These are phyloP conservation scores for Cynopterus sphinx DNA, from an alignment of 2,797 vertebrate species.

Conservation along the genomic window DNA sequence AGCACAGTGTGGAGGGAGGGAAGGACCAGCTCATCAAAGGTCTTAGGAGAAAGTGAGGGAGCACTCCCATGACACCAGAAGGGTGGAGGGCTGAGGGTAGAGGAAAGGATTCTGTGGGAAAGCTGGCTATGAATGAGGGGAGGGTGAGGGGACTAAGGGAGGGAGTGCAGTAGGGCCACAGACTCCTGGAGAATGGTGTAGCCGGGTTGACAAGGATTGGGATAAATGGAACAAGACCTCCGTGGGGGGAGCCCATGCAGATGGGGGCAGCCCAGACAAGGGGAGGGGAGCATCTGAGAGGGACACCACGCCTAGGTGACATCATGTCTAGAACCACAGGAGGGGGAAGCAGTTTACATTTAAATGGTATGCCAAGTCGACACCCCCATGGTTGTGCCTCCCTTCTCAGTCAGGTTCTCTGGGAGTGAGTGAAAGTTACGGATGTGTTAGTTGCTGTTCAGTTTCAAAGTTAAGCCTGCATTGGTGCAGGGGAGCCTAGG, in stretches of 20 bases:
- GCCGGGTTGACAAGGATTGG: not conserved
- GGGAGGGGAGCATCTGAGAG: not conserved
- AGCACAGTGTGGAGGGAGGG: not conserved
- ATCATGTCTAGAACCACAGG: slow-evolving; percentile 56
- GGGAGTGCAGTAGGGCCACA: not conserved
- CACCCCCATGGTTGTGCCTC: not conserved
- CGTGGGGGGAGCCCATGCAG: not conserved
- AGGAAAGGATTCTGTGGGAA: not conserved
- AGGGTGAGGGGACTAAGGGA: not conserved
- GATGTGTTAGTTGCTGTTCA: not conserved
- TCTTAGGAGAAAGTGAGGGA: not conserved
- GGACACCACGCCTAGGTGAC: slow-evolving; percentile 24
- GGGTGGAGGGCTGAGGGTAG: not conserved
- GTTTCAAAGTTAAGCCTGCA: not conserved
- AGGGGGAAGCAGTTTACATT: not conserved
- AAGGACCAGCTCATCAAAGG: not conserved
- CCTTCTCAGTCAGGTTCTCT: not conserved
- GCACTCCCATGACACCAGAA: not conserved
- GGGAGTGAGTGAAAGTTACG: slow-evolving; percentile 24
- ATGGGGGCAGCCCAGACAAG: not conserved
- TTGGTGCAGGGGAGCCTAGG: not conserved
- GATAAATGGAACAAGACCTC: not conserved
- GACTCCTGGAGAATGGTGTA: not conserved
- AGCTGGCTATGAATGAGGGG: not conserved
- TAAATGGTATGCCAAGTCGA: not conserved